phyloP scores from a whole-genome alignment of 2,888 invertebrate genomes.

The Dioctria linearis region DNA sequence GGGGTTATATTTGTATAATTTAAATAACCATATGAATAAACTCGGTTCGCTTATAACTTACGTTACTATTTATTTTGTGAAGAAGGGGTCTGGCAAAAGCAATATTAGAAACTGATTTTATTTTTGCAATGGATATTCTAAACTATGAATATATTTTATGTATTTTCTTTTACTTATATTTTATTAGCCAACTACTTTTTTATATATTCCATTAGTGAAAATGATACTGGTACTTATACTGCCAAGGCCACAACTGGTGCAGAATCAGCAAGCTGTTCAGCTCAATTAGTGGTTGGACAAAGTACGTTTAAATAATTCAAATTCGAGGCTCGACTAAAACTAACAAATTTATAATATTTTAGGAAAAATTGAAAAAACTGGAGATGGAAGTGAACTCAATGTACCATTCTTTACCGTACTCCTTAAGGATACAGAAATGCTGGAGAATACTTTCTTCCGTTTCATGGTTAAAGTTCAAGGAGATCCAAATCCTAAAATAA shows the following conservation, averaged over 20 bases:
- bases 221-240: constrained; percentile 92
- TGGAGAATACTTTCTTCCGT: constrained; percentile 88
- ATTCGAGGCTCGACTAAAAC: constrained; percentile 1
- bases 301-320: constrained; percentile 74
- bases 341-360: background rate
- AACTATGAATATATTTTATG: no score
- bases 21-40: no score
- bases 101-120: no score
- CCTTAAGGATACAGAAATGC: constrained; percentile 88
- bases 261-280: constrained; percentile 88
- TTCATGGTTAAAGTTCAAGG: constrained; percentile 92
- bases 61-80: no score
- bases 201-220: constrained; percentile 71
- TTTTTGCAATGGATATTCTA: no score
- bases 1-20: no score
- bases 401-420: constrained; percentile 88
- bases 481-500: constrained; percentile 89
- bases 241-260: constrained; percentile 87
- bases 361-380: constrained; percentile 46
- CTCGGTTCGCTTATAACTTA: no score
- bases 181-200: background rate
- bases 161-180: background rate
- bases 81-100: no score
- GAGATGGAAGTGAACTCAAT: constrained; percentile 73
- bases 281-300: constrained; percentile 88